Evolutionary conservation across 2,888 invertebrate genomes (phyloP).

Genomic region (Mystacides longicornis): DNA sequence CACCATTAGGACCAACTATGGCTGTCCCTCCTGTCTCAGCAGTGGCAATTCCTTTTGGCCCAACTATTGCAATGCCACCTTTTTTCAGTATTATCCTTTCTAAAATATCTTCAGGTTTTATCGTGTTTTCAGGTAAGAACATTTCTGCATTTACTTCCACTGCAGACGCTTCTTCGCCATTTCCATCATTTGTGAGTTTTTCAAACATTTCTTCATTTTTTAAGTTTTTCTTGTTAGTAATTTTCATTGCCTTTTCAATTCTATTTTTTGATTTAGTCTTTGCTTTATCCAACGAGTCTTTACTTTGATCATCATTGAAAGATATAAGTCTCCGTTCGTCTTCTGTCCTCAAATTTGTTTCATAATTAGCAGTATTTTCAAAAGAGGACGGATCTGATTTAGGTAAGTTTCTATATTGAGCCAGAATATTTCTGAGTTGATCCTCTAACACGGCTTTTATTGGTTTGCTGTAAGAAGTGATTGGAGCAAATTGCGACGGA

Average conservation of each 20-base stretch:
- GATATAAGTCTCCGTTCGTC: too few species aligned
- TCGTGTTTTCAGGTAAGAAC: not conserved
- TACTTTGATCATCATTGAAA: not conserved
- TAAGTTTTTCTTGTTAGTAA: not conserved
- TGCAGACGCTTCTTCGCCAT: not conserved
- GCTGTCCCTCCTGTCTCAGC: constrained; percentile 74
- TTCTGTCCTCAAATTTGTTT: not conserved
- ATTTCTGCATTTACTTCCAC: not conserved
- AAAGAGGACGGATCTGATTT: not conserved
- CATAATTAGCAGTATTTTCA: not conserved
- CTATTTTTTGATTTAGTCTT: not conserved
- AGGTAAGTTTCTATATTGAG: constrained; percentile 1
- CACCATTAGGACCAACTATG: constrained; percentile 71
- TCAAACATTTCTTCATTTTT: not conserved
- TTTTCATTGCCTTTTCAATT: not conserved
- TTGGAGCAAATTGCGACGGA: not conserved
- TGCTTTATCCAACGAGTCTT: not conserved
- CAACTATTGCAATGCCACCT: constrained; percentile 74
- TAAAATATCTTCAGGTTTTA: not conserved
- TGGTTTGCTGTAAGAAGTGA: not conserved
- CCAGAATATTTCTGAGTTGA: not conserved
- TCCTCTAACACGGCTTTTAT: not conserved
- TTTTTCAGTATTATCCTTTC: constrained; percentile 47
- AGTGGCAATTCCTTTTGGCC: constrained; percentile 74
- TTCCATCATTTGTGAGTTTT: not conserved